These are phyloP conservation scores for Junonia oenone DNA, from an alignment of 2,888 invertebrate species.

Conservation along the genomic window DNA sequence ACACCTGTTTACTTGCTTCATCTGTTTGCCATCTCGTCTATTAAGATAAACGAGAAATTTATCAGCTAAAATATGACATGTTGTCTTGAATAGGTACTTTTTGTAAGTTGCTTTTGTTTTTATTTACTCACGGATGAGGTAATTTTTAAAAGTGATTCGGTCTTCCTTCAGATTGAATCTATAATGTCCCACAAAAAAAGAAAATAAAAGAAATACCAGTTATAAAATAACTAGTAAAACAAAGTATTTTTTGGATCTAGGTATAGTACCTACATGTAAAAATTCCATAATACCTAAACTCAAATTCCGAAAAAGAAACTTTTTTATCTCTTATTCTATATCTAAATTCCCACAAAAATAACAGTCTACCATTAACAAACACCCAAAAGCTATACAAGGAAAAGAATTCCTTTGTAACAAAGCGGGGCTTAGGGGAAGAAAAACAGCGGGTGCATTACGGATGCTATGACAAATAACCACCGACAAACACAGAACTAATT, in stretches of 20 bases:
- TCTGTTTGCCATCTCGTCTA: conserved; percentile 8
- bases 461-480: conserved; percentile 47
- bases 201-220: no score
- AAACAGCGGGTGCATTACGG: conserved; percentile 35
- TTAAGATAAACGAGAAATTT: conserved; percentile 10
- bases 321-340: not conserved
- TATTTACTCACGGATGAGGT: no score
- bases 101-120: no score
- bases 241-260: no score
- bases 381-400: conserved; percentile 5
- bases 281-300: no score
- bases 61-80: not conserved
- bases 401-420: conserved; percentile 48
- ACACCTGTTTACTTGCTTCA: conserved; percentile 20
- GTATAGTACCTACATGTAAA: no score
- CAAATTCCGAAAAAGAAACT: not conserved
- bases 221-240: no score
- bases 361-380: not conserved
- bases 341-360: not conserved
- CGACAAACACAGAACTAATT: conserved; percentile 25
- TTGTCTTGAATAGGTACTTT: no score
- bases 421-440: conserved; percentile 19
- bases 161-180: no score
- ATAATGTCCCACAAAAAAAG: no score
- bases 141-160: no score